Evolutionary conservation across 92 coral and sea anemone species (phyloP), one percentile per base, ranked within the genome.

Genomic region (Isaurus tuberculatus): DNA sequence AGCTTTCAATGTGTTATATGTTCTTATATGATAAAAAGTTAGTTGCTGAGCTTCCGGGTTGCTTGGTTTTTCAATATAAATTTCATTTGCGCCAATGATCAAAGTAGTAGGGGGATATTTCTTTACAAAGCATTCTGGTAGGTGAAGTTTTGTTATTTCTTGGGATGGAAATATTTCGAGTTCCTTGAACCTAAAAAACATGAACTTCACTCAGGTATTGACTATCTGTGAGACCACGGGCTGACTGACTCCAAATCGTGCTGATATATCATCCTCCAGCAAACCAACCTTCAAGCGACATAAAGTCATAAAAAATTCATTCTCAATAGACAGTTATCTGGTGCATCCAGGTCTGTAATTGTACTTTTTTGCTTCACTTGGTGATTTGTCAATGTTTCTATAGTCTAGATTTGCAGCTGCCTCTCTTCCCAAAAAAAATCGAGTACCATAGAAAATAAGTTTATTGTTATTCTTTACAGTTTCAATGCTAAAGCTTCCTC

Each of bases 371-470:
- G n/a, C 22, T 8, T 60, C 66, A 60, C 30, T 60, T 60, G 66
- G n/a, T 60, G 66, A 60, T 3, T 60, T 60, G 11, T 60, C 66
- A 60, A 22, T 40, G 46, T 40, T 60, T 60, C 31, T 60, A 49
- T 49, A 49, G 58, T 49, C 58, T 16, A 65, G 42, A 70, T 32
- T 70, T 28, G 80, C 17, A 1, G 80, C 80, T 22, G 87, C 87
- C n/a, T 83, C 80, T 22, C 71, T 46, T 48, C 80, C 87, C 58
- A 72, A 70, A 83, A n/a, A n/a, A 83, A 44, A 51, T 83, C 43
- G 4, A 83, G 86, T 15, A 49, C 58, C 22, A 19, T 49, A 19
- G 58, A 27, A 83, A 46, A 60, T 13, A 63, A 84, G 87, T 84
- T 84, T 84, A 73, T 84, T 32, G 29, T 73, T 84, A 23, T 60